These are phyloP conservation scores for Pelvicachromis taeniatus DNA, from an alignment of 2,113 vertebrate genomes.

Conservation along the genomic window DNA sequence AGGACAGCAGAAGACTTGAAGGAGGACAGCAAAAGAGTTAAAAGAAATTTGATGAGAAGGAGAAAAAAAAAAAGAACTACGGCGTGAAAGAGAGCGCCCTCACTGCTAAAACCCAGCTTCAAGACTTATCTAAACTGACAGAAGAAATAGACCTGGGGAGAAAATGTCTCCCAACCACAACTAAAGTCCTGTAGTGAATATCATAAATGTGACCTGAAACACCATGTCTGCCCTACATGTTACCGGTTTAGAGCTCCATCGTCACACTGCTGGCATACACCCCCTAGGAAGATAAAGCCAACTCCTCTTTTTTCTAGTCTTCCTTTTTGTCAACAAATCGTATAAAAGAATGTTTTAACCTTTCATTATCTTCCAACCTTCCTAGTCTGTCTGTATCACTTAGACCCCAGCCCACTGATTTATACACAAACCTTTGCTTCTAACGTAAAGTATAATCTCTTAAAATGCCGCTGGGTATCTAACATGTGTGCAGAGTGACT, in stretches of 20 bases:
- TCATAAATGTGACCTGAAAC: neutral
- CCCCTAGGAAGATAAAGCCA: neutral
- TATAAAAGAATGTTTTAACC: neutral
- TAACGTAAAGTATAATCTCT: neutral
- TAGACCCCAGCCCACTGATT: neutral
- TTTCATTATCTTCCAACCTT: neutral
- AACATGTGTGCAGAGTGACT: neutral
- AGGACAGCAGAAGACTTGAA: neutral
- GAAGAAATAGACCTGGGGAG: constrained; percentile 11
- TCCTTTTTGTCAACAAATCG: neutral
- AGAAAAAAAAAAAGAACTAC: neutral
- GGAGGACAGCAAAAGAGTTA: neutral
- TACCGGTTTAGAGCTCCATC: neutral
- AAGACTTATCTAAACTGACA: constrained; percentile 30
- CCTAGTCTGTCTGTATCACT: neutral
- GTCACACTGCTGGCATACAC: neutral
- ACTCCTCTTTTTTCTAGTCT: neutral
- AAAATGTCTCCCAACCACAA: neutral
- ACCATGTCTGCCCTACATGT: neutral
- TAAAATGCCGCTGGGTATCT: neutral
- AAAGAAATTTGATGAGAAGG: neutral
- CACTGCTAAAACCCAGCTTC: neutral
- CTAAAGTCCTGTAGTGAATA: constrained; percentile 1
- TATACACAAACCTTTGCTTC: neutral
- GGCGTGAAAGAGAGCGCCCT: neutral